These are phyloP conservation scores for Coccyzus lansbergi DNA, from an alignment of 2,797 vertebrate species.

Conservation along the genomic window DNA sequence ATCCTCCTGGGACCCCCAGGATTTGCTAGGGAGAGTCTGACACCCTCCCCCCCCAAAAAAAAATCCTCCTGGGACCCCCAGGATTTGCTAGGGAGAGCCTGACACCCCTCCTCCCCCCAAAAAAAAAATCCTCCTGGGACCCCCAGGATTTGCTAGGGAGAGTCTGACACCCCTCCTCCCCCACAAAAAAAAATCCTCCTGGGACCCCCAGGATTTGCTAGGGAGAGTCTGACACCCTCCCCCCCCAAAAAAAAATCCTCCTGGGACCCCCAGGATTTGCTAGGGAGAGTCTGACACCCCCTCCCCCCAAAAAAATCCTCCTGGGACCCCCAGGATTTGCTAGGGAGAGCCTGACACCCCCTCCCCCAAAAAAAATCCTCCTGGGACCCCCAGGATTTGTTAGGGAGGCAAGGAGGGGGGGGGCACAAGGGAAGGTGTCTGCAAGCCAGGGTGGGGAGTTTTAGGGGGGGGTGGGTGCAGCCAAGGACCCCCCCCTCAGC, in stretches of 20 bases:
- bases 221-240: background rate
- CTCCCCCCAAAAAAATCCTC: no score
- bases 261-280: background rate
- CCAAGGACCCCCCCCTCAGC: no score
- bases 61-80: background rate
- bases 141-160: background rate
- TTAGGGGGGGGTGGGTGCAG: no score
- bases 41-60: no score
- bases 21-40: background rate
- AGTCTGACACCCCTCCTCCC: background rate
- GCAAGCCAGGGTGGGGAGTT: background rate
- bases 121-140: background rate
- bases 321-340: background rate
- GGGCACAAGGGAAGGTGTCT: background rate
- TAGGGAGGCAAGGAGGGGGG: no score
- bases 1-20: background rate
- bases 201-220: background rate
- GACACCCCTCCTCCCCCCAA: background rate
- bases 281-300: no score
- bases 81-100: no score
- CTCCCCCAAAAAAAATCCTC: no score
- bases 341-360: no score
- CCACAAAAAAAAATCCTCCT: no score
- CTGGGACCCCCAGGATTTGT: background rate
- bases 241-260: no score